These are phyloP conservation scores for Drosophila setosimentum DNA, from an alignment of 2,888 invertebrate genomes.

Conservation along the genomic window DNA sequence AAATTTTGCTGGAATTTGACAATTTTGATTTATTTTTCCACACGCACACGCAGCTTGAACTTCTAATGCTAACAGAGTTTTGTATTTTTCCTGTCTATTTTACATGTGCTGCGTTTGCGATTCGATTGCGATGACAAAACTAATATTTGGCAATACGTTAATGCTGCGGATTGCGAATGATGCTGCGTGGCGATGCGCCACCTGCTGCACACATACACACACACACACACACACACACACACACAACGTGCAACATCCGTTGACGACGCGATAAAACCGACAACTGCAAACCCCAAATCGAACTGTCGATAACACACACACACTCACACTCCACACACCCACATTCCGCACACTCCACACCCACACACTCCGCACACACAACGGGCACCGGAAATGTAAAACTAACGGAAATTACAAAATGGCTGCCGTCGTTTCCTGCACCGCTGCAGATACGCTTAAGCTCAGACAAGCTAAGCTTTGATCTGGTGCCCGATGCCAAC, in stretches of 20 bases:
- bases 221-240: neutral
- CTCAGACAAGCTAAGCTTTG: slow-evolving; percentile 94
- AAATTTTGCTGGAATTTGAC: slow-evolving; percentile 53
- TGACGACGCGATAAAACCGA: slow-evolving; percentile 32
- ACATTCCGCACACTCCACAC: neutral
- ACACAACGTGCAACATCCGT: slow-evolving; percentile 72
- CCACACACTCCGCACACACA: slow-evolving; percentile 22
- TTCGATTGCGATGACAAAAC: slow-evolving; percentile 58
- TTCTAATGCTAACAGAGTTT: slow-evolving; percentile 70
- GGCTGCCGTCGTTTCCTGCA: slow-evolving; percentile 35
- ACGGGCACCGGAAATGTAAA: slow-evolving; percentile 72
- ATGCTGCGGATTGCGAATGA: slow-evolving; percentile 41
- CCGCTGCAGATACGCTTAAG: slow-evolving; percentile 89
- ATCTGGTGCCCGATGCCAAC: slow-evolving; percentile 90
- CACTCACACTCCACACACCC: slow-evolving; percentile 3
- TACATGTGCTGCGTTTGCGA: slow-evolving; percentile 43
- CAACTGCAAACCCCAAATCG: slow-evolving; percentile 20
- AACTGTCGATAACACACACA: slow-evolving; percentile 28
- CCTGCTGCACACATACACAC: slow-evolving; percentile 14
- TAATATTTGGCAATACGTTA: slow-evolving; percentile 66
- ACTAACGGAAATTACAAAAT: slow-evolving; percentile 80
- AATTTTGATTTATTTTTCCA: slow-evolving; percentile 75
- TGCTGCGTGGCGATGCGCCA: neutral
- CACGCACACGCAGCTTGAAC: slow-evolving; percentile 37
- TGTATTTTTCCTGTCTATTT: slow-evolving; percentile 42